phyloP scores from a whole-genome alignment of 2,888 invertebrate species.

The Geotrupes spiniger region DNA sequence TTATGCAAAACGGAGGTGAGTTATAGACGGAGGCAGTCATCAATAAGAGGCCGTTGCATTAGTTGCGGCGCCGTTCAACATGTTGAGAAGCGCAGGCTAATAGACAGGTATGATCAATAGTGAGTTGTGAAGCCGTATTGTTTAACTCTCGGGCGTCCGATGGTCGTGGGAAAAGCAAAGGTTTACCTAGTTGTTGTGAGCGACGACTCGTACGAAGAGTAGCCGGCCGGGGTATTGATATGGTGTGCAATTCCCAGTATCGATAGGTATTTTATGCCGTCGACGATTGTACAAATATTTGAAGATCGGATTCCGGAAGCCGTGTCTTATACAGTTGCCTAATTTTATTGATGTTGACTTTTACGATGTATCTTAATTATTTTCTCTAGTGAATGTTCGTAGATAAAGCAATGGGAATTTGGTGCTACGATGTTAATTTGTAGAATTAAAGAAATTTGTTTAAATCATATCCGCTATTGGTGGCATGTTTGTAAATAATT shows the following conservation, averaged over 20 bases:
- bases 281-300: constrained; percentile 14
- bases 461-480: too few relatives aligned
- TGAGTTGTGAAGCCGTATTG: constrained; percentile 47
- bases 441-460: too few relatives aligned
- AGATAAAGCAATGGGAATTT: too few relatives aligned
- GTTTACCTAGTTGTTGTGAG: constrained; percentile 30
- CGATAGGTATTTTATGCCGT: constrained; percentile 17
- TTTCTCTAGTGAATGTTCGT: too few relatives aligned
- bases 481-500: too few relatives aligned
- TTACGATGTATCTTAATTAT: too few relatives aligned
- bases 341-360: too few relatives aligned
- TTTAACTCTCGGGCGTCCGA: constrained; percentile 34
- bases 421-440: too few relatives aligned
- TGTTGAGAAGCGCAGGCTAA: constrained; percentile 42
- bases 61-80: constrained; percentile 36
- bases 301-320: constrained; percentile 1
- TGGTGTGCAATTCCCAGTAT: constrained; percentile 18
- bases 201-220: constrained; percentile 11
- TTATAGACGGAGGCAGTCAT: constrained; percentile 30
- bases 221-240: constrained; percentile 13
- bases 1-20: constrained; percentile 36
- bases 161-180: constrained; percentile 47
- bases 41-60: constrained; percentile 30
- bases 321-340: too few relatives aligned
- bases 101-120: constrained; percentile 46